Evolutionary conservation across 2,888 invertebrate species (phyloP).

Genomic region (Chrysomela aeneicollis): DNA sequence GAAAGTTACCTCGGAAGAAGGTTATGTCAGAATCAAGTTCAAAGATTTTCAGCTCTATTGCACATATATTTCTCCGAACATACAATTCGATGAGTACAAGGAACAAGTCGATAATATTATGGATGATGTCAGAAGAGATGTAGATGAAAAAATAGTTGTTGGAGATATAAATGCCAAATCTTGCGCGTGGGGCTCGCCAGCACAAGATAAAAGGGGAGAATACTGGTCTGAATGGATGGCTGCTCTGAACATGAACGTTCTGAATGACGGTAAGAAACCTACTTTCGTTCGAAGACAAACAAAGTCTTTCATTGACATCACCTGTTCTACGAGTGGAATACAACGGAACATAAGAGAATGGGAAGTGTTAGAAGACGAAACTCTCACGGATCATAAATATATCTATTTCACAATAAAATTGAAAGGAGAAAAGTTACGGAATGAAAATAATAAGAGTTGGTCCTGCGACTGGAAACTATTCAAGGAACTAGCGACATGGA

Average conservation of each 20-base stretch:
- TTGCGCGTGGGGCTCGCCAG: conserved; percentile 6
- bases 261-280: background rate
- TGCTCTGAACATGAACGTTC: background rate
- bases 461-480: conserved; percentile 4
- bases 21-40: background rate
- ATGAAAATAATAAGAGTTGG: background rate
- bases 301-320: background rate
- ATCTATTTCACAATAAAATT: background rate
- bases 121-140: background rate
- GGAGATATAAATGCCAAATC: conserved; percentile 14
- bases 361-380: conserved; percentile 1
- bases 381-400: background rate
- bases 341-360: background rate
- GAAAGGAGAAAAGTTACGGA: background rate
- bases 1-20: background rate
- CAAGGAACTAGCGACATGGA: background rate
- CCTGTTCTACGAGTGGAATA: background rate
- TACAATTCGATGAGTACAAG: background rate
- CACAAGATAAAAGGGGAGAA: conserved; percentile 4
- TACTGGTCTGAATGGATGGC: conserved; percentile 14
- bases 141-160: background rate
- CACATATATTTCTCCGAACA: background rate
- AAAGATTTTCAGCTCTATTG: background rate
- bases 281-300: background rate
- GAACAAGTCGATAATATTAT: background rate